Conservation (phyloP, 2,888 invertebrate species). For the Leptarthrus brevirostris region DNA sequence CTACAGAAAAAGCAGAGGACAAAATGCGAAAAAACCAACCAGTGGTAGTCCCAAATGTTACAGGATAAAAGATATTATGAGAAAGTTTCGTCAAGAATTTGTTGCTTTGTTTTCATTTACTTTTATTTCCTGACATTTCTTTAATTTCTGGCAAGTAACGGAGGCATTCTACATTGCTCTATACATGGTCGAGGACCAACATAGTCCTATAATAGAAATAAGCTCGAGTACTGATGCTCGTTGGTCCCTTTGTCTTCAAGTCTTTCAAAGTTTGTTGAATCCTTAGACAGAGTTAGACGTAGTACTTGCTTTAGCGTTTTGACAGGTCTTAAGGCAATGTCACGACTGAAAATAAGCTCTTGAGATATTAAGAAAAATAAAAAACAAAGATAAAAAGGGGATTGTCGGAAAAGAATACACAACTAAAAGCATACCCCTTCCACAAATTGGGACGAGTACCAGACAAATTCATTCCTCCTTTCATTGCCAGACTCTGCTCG, state of each 20-base stretch:
- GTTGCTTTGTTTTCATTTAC: conserved; percentile 24
- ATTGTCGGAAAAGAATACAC: neutral
- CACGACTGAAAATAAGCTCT: conserved; percentile 31
- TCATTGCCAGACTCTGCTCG: too few relatives aligned
- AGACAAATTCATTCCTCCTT: too few relatives aligned
- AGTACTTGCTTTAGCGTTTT: conserved; percentile 24
- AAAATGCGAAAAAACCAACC: too few relatives aligned
- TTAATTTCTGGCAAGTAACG: conserved; percentile 7
- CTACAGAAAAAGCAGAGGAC: too few relatives aligned
- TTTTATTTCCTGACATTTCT: conserved; percentile 22
- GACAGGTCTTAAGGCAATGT: conserved; percentile 34
- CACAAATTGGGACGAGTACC: too few relatives aligned
- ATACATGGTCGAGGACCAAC: neutral
- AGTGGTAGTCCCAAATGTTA: neutral
- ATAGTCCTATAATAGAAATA: neutral
- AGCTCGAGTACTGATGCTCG: neutral
- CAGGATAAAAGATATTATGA: conserved; percentile 19
- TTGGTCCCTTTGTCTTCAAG: conserved; percentile 24
- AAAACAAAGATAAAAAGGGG: too few relatives aligned
- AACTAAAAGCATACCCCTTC: too few relatives aligned
- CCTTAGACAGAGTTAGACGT: conserved; percentile 9
- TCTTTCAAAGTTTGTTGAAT: conserved; percentile 22
- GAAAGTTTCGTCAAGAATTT: conserved; percentile 21
- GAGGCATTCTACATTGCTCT: neutral
- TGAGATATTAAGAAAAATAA: conserved; percentile 27